Conservation (phyloP, 2,888 invertebrate species). For the Pseudanteris insignis region DNA sequence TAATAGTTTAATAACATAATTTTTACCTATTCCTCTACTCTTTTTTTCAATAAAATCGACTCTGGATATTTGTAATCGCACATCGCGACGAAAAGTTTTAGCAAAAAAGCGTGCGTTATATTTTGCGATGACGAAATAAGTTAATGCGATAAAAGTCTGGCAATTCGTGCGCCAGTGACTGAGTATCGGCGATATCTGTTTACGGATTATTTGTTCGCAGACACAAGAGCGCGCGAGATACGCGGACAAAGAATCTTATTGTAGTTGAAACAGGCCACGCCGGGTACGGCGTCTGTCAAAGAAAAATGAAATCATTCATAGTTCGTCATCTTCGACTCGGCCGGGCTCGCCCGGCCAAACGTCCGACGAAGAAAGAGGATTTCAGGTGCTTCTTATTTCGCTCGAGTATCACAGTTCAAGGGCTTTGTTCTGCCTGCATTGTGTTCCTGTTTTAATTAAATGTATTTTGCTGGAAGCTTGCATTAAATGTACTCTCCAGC, state of each 20-base stretch:
- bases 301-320: constrained; percentile 40
- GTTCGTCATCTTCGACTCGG: constrained; percentile 32
- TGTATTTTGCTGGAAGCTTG: constrained; percentile 26
- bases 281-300: constrained; percentile 5
- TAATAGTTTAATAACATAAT: too few species aligned
- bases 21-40: too few species aligned
- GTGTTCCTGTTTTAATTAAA: constrained; percentile 29
- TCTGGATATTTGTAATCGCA: too few species aligned
- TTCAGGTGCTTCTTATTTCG: constrained; percentile 28
- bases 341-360: too few species aligned
- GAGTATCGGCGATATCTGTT: not conserved
- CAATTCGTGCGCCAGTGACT: too few species aligned
- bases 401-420: constrained; percentile 9
- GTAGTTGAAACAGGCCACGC: constrained; percentile 14
- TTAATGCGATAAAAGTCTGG: too few species aligned
- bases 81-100: too few species aligned
- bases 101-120: too few species aligned
- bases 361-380: constrained; percentile 13
- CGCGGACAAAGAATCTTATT: constrained; percentile 37
- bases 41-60: too few species aligned
- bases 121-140: too few species aligned
- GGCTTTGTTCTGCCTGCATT: constrained; percentile 14
- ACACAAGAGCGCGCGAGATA: constrained; percentile 1
- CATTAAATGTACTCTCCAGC: constrained; percentile 27
- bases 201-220: not conserved